phyloP scores from a whole-genome alignment of 23 tunicate species.

The Ciona savignyi region DNA sequence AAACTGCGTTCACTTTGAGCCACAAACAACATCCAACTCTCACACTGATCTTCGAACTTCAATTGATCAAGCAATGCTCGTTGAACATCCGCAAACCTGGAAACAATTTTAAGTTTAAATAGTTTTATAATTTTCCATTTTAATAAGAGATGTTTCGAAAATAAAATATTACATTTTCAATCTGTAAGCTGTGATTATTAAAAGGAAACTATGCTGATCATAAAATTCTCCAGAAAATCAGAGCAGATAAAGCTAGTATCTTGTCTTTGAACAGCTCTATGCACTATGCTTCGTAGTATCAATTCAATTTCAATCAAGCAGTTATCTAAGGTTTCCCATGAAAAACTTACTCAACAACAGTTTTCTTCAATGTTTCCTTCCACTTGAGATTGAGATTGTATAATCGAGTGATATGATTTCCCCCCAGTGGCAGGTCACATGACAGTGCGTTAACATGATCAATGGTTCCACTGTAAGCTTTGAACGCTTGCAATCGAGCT shows the following conservation, averaged over 20 bases:
- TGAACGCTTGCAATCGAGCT: conserved; percentile 56
- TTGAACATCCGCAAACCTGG: conserved; percentile 45
- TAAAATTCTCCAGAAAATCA: no score
- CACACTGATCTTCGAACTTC: conserved; percentile 49
- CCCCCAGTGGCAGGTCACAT: conserved; percentile 30
- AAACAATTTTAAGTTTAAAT: not conserved
- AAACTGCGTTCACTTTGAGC: conserved; percentile 59
- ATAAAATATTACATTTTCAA: no score
- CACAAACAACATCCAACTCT: conserved; percentile 76
- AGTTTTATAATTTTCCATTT: no score
- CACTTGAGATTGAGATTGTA: conserved; percentile 38
- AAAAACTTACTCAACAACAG: not conserved
- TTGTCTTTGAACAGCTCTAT: no score
- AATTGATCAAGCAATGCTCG: conserved; percentile 7
- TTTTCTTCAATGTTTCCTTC: conserved; percentile 19
- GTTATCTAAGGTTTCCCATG: no score
- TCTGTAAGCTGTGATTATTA: no score
- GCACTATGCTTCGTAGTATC: no score
- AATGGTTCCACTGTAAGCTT: conserved; percentile 30
- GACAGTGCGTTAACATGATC: conserved; percentile 38
- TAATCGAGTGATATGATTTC: conserved; percentile 20
- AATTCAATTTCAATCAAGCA: no score
- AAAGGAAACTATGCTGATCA: no score
- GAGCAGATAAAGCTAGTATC: no score
- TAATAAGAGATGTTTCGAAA: no score